Evolutionary conservation across 2,113 vertebrate genomes (phyloP), one percentile per base, ranked within the genome.

Genomic region (Brachyhypopomus gauderio): DNA sequence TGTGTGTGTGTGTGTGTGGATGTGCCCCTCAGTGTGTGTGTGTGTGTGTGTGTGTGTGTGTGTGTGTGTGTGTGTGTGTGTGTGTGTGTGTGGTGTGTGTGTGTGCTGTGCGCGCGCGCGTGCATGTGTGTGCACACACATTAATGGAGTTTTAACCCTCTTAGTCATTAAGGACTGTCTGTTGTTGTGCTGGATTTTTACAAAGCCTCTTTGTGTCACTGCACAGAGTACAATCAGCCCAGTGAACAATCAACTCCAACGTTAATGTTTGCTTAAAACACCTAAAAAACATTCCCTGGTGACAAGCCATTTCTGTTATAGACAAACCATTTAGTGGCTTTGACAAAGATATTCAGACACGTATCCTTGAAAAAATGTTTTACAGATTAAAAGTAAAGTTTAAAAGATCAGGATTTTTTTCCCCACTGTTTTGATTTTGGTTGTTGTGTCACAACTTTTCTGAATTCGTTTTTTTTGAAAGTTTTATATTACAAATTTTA

Each of bases 31-130:
- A n/a, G n/a, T n/a, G n/a, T n/a, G n/a, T n/a, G n/a, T n/a, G 72
- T 22, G 64, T n/a, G 25, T 79, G 77, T 45, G 64, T 48, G 30
- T 70, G 38, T 45, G 72, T 22, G 64, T n/a, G 79, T 81, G 59
- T 71, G 75, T 80, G 63, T 16, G 72, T 82, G 76, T 82, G 79
- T 41, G 22, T 60, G 78, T 48, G 72, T 66, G 38, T 11, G 70
- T 20, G 62, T 20, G 45, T 56, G 41, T 36, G n/a, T 73, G 6
- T 56, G 45, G 34, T 45, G n/a, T n/a, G n/a, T n/a, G n/a, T n/a
- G n/a, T n/a, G n/a, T n/a, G n/a, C n/a, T n/a, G n/a, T n/a, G n/a
- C n/a, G n/a, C n/a, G n/a, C n/a, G n/a, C n/a, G n/a, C n/a, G n/a
- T n/a, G n/a, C n/a, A n/a, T n/a, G n/a, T n/a, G n/a, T n/a, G n/a